Base-by-base conservation (phyloP, 2,113 vertebrate species). In the Tachuris rubrigastra region DNA sequence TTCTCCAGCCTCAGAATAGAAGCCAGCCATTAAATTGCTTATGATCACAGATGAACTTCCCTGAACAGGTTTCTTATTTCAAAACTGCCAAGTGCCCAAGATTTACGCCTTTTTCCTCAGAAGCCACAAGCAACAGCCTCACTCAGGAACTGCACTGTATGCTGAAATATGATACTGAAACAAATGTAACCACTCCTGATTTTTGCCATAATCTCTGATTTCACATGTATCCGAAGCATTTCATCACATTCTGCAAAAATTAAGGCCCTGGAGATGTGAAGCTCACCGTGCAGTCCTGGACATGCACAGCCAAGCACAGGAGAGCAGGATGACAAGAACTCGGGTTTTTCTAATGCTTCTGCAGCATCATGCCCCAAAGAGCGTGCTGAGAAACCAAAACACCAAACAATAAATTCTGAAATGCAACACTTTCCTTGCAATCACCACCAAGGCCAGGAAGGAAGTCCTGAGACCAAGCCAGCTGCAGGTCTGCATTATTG, bases 211-310 rank as follows among this genome's bases (percentile, higher is more conserved):
- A 55, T 28, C 71, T 81, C 65, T 47, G 49, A 39, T 73, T 55
- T 33, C 63, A 35, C 6, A 6, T 0, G 0, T 24, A n/a, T n/a
- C n/a, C 20, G 28, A 73, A 58, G 31, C 35, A 14, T 62, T 65
- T 65, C 53, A 28, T 37, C 41, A 63, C 44, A 69, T 31, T 39
- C 73, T 59, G 46, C 27, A 62, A 8, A 68, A 75, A 76, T 12
- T 10, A 47, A 71, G 41, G 24, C 39, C 28, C n/a, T 35, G 35
- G 56, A 47, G 12, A 59, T 21, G 44, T 22, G 66, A 75, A 84
- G 28, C 7, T 66, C 1, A 0, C 12, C 14, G 10, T 58, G 6
- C 35, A 65, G 37, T 21, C 60, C n/a, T 46, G 31, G 41, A 17
- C 12, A 8, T 11, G 30, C 24, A 37, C 30, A 16, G 62, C 27